Evolutionary conservation across 1,140 invertebrate genomes (phyloP).

Genomic region (Linepithema humile): DNA sequence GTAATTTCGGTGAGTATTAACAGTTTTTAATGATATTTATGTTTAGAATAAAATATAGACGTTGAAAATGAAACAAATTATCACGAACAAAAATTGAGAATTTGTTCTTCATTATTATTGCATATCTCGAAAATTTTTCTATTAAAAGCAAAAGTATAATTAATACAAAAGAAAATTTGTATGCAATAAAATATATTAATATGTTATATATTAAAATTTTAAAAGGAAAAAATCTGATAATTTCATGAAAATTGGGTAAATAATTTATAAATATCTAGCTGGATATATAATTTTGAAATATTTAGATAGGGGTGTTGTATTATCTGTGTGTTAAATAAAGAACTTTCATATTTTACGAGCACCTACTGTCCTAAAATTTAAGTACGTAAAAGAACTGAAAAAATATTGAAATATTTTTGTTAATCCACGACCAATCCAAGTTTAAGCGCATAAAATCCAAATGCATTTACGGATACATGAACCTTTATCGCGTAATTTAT

Average conservation of each 20-base stretch:
- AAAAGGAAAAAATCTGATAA: too few species aligned
- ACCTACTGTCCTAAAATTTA: not conserved
- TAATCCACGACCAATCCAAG: conserved; percentile 25
- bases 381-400: not conserved
- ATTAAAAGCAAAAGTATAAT: not conserved
- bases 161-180: not conserved
- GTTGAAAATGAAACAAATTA: too few species aligned
- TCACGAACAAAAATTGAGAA: not conserved
- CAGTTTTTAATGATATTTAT: conserved; percentile 21
- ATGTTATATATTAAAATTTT: not conserved
- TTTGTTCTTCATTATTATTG: not conserved
- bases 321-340: not conserved
- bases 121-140: not conserved
- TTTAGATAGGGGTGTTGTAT: not conserved
- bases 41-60: not conserved
- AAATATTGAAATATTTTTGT: conserved; percentile 33
- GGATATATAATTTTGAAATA: not conserved
- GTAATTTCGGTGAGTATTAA: conserved; percentile 22
- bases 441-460: conserved; percentile 20
- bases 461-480: conserved; percentile 23
- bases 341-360: not conserved
- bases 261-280: not conserved
- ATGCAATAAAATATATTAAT: not conserved
- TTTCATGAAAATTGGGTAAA: too few species aligned
- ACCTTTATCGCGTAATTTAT: conserved; percentile 42